phyloP scores from a whole-genome alignment of 2,888 invertebrate species.

The Acleris cristana region DNA sequence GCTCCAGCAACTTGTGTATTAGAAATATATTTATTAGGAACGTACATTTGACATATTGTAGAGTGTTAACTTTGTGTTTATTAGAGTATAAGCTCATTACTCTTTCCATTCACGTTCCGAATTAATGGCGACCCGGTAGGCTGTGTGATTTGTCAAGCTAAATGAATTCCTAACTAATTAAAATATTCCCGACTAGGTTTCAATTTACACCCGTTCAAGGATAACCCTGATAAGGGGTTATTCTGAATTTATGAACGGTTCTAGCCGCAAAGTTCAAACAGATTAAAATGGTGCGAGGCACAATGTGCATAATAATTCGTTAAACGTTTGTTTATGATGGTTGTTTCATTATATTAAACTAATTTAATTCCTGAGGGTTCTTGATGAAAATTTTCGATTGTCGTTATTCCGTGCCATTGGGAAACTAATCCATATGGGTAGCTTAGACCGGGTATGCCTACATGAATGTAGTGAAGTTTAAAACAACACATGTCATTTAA shows the following conservation, averaged over 20 bases:
- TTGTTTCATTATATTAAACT: not conserved
- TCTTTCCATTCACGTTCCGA: not conserved
- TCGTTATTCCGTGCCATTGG: too few species aligned
- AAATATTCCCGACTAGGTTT: constrained; percentile 11
- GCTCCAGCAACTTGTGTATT: too few species aligned
- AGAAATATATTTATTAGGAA: too few species aligned
- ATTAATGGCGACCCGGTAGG: not conserved
- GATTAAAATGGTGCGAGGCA: constrained; percentile 3
- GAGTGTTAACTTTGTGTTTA: not conserved
- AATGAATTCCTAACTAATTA: constrained; percentile 6
- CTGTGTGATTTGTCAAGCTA: not conserved
- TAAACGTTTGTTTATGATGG: constrained; percentile 1
- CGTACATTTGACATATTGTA: too few species aligned
- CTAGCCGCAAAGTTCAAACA: constrained; percentile 13
- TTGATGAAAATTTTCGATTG: too few species aligned
- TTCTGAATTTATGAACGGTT: constrained; percentile 16
- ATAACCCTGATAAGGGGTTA: not conserved
- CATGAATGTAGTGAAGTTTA: too few species aligned
- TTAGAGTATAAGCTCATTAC: constrained; percentile 1
- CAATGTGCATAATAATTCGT: constrained; percentile 10
- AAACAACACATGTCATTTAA: too few species aligned
- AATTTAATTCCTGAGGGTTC: too few species aligned
- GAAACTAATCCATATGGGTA: too few species aligned
- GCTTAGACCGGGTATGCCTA: too few species aligned
- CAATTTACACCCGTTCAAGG: not conserved